These are phyloP conservation scores for Sebastes melanostomus DNA, from an alignment of 2,797 vertebrate genomes.

Conservation along the genomic window DNA sequence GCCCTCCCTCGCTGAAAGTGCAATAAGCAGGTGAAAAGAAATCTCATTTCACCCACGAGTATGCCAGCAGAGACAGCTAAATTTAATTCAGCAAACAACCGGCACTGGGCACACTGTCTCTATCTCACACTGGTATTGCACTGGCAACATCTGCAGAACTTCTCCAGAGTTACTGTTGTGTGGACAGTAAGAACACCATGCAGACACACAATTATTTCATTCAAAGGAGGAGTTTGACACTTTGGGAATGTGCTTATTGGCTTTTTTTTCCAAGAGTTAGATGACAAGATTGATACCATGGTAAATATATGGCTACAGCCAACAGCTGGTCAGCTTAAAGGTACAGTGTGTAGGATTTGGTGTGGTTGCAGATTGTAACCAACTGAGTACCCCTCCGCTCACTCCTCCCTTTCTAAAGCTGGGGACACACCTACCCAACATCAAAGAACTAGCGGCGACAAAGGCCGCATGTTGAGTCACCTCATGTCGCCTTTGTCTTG, in stretches of 20 bases:
- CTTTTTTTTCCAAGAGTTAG: background rate
- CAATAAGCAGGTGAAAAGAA: constrained; percentile 66
- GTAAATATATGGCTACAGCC: background rate
- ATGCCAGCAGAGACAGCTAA: constrained; percentile 60
- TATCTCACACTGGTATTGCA: constrained; percentile 12
- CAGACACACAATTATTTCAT: background rate
- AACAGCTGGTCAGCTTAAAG: background rate
- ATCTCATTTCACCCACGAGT: constrained; percentile 63
- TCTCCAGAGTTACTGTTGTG: constrained; percentile 14
- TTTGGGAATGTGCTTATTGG: background rate
- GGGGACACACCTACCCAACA: no score
- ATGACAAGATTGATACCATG: background rate
- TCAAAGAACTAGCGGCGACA: no score
- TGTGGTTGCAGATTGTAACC: no score
- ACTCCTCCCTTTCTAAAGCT: no score
- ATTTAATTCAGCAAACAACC: constrained; percentile 66
- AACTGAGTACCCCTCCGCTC: no score
- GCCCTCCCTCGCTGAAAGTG: constrained; percentile 32
- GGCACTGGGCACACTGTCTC: constrained; percentile 18
- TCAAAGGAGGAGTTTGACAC: background rate
- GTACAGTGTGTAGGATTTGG: no score
- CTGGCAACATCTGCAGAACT: constrained; percentile 10
- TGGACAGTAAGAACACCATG: background rate
- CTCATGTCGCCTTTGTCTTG: no score
- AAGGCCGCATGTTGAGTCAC: no score